Evolutionary conservation across 2,113 vertebrate genomes (phyloP).

Genomic region (Antechinus flavipes): DNA sequence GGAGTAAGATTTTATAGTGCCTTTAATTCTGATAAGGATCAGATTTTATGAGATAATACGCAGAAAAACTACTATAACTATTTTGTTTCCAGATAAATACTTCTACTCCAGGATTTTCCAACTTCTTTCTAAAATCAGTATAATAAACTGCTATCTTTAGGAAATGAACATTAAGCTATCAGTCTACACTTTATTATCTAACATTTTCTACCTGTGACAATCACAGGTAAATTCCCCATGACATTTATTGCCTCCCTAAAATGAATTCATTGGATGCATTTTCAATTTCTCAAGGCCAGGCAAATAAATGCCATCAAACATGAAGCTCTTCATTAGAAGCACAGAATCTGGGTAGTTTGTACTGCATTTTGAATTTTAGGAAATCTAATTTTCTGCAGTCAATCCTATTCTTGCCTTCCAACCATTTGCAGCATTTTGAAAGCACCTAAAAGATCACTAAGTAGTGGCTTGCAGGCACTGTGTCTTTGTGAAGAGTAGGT

Average conservation of each 20-base stretch:
- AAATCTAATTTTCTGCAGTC: neutral
- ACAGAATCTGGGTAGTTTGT: constrained; percentile 33
- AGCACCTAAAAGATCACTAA: constrained; percentile 18
- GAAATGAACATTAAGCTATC: constrained; percentile 19
- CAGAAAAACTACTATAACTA: constrained; percentile 28
- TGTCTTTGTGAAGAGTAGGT: constrained; percentile 20
- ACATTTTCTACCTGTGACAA: constrained; percentile 44
- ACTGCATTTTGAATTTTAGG: constrained; percentile 58
- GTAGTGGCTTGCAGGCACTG: neutral
- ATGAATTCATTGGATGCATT: constrained; percentile 38
- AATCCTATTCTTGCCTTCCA: neutral
- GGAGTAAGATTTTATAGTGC: neutral
- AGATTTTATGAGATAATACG: constrained; percentile 10
- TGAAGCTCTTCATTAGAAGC: constrained; percentile 24
- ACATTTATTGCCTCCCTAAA: neutral
- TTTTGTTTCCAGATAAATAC: constrained; percentile 28
- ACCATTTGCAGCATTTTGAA: constrained; percentile 27
- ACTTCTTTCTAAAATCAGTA: constrained; percentile 43
- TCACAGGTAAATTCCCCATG: constrained; percentile 35
- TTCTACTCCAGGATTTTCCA: neutral
- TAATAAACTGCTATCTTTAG: neutral
- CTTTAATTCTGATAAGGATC: neutral
- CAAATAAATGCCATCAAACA: constrained; percentile 45
- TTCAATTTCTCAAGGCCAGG: constrained; percentile 34
- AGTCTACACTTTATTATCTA: constrained; percentile 34